phyloP scores from a whole-genome alignment of 2,888 invertebrate genomes.

The Metalampra italica region DNA sequence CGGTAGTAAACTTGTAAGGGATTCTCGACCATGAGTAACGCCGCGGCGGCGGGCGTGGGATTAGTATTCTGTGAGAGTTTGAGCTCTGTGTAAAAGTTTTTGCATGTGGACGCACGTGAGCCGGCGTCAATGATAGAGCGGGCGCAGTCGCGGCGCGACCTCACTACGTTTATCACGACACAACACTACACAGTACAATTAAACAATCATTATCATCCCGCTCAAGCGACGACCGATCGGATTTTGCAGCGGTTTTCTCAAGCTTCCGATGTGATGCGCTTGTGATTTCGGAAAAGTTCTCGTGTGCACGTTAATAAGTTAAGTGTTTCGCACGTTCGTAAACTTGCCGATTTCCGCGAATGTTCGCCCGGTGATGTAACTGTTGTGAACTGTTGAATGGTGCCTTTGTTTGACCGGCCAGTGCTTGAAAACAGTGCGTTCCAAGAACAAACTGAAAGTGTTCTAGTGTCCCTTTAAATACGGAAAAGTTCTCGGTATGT shows the following conservation, averaged over 20 bases:
- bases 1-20: neutral
- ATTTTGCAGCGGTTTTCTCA: neutral
- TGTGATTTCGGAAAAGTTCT: conserved; percentile 24
- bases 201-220: conserved; percentile 50
- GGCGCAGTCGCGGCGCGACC: conserved; percentile 65
- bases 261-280: conserved; percentile 13
- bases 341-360: conserved; percentile 53
- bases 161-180: conserved; percentile 66
- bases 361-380: conserved; percentile 58
- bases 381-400: conserved; percentile 47
- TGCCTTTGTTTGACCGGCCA: conserved; percentile 46
- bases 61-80: conserved; percentile 46
- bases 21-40: conserved; percentile 24
- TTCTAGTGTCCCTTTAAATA: conserved; percentile 47
- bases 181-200: conserved; percentile 47
- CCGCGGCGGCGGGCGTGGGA: conserved; percentile 15
- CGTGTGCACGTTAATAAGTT: conserved; percentile 37
- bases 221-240: conserved; percentile 17
- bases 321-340: conserved; percentile 31
- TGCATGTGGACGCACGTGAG: conserved; percentile 70
- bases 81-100: conserved; percentile 61
- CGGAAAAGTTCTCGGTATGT: conserved; percentile 42
- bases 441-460: conserved; percentile 51
- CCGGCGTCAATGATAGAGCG: conserved; percentile 60
- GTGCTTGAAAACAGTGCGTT: conserved; percentile 48